Base-by-base conservation (phyloP, 2,797 vertebrate species). In the Alcedo quadribrachys region DNA sequence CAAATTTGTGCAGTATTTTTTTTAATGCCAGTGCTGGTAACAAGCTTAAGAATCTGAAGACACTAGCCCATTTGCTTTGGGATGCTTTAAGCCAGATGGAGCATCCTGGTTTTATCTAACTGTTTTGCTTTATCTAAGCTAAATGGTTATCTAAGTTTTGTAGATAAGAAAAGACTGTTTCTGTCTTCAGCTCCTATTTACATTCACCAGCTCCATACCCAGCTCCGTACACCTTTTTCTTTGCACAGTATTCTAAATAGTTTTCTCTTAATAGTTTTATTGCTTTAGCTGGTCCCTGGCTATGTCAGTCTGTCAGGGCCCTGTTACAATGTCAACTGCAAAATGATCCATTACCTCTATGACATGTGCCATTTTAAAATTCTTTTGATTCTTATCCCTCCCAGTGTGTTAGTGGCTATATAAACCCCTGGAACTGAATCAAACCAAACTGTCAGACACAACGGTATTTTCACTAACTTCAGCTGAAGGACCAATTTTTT, bases 1-100 rank as follows among this genome's bases (percentile, higher is more conserved):
- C 60, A 95, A 93, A 91, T 65, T 82, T 89, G 46, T 82, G 46
- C 71, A 86, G 63, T 69, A 55, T 20, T 90, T 87, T 90, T 90
- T 93, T 91, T 81, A 17, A 81, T 76, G 24, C 30, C 51, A n/a
- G 25, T 57, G 17, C 43, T 74, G 30, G 50, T 86, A 75, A 77
- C n/a, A 80, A 54, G 50, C 7, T 81, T 40, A 82, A 83, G 46
- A 80, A 62, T 81, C 46, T 66, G 57, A 80, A 89, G 58, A 63
- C 43, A 53, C 19, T 46, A 57, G 11, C 8, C 5, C 6, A 1
- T 4, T 82, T 86, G 30, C 30, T 76, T 82, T 42, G 21, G 18
- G 15, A 15, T 87, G 57, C 48, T 81, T 78, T 85, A 78, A 87
- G 48, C n/a, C 67, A 60, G 42, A 66, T 69, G 35, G 51, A 54